Evolutionary conservation across 2,888 invertebrate species (phyloP), one percentile per base, ranked within the genome.

Genomic region (Plebejus argus): DNA sequence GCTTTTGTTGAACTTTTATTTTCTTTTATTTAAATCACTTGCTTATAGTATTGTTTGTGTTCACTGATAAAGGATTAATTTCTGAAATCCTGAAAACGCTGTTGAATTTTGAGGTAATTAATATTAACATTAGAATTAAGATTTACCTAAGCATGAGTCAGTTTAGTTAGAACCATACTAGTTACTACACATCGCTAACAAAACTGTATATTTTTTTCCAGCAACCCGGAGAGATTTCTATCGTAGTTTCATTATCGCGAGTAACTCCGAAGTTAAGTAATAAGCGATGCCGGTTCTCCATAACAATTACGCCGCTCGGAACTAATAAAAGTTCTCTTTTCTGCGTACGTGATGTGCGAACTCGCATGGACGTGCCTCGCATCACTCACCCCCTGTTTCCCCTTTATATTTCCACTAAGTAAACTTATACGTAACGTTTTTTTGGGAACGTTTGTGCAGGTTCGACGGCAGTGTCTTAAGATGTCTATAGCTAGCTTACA

Each of bases 241-340:
- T 53, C 45, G 35, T 28, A n/a, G 76, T 72, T 77, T 72, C 77
- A 77, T 77, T 58, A 77, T 58, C 71, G 72, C 58, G 70, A 28
- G 77, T 61, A 72, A 45, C 77, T 58, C 45, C 85, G 84, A 90
- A 91, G 86, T 91, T 91, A 86, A 87, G 90, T 89, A 90, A 90
- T 90, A 89, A 89, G 90, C 84, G 85, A 84, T 83, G 86, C 87
- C 84, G 84, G 85, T 88, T 91, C 90, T 90, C 90, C 88, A 90
- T 91, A 91, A 91, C 91, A 92, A 92, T 92, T 91, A 91, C 89
- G 86, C 82, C 82, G 84, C 88, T 88, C 86, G 89, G 90, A 90
- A 90, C 91, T 91, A 91, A 92, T 92, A 91, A 91, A 91, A 91
- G 90, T 92, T 92, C 89, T 91, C 87, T 88, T 89, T 90, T 88